Base-by-base conservation (phyloP, 2,113 vertebrate species). In the Caranx ignobilis region DNA sequence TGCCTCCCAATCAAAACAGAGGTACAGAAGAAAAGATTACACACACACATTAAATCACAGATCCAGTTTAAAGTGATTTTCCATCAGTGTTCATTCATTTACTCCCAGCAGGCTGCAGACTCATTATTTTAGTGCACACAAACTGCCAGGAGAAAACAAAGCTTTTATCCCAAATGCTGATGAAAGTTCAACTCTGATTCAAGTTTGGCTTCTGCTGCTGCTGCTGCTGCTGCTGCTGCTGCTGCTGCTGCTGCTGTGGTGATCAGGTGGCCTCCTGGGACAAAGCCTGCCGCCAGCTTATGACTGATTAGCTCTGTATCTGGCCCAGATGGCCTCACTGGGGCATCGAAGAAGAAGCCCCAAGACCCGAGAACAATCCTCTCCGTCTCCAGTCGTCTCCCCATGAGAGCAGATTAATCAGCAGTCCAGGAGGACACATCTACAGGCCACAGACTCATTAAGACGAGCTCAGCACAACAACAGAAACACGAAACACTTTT, bases 321-420 rank as follows among this genome's bases (percentile, higher is more conserved):
- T 63, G 81, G 75, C 64, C 86, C 83, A 82, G 82, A 89, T 83
- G 87, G 82, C 72, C 73, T 82, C 81, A 31, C 60, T 55, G 31
- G 81, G 63, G 68, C 75, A 75, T 59, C 67, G 81, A 72, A 82
- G 55, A 62, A 74, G 41, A 83, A 55, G 63, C 71, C 79, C 71
- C 13, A 64, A 68, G 71, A 83, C 65, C 55, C 39, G 4, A 34
- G 66, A 62, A 73, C 50, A 73, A 90, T 90, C 52, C 55, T 72
- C 84, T 54, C 77, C 71, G 18, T 50, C 35, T 71, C 61, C 21
- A 34, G 50, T 32, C 19, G 47, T 55, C 68, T 35, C 2, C 60
- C 56, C 79, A 87, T 71, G 84, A 85, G 76, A 63, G 77, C 65
- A 78, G 77, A 93, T 88, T 80, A 75, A 87, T 92, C 87, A 76